A percentile compares a stretch with the other conserved stretches of the same genome.
Evolutionary conservation across 2,113 vertebrate species (phyloP).

Genomic region (Manacus vitellinus): DNA sequence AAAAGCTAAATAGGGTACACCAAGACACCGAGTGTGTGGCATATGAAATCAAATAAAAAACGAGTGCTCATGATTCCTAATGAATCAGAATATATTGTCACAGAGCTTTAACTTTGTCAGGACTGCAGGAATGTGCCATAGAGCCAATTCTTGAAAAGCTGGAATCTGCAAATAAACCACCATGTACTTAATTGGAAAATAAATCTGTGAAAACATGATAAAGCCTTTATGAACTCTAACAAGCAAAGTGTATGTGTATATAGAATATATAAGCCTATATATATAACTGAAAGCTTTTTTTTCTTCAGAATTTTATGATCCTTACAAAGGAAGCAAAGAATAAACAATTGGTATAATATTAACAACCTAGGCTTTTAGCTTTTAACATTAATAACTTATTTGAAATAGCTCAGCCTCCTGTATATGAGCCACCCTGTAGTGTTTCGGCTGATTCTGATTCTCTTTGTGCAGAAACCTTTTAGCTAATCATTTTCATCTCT

Average conservation of each 20-base stretch:
- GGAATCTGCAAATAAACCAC: neutral
- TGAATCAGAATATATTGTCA: neutral
- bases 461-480: constrained; percentile 62
- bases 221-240: neutral
- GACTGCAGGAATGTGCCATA: neutral
- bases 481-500: constrained; percentile 70
- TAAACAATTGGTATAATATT: neutral
- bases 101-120: neutral
- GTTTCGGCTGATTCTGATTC: constrained; percentile 61
- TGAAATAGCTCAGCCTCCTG: neutral
- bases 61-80: neutral
- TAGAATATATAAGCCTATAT: neutral
- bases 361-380: neutral
- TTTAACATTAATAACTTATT: constrained; percentile 38
- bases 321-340: neutral
- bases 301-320: neutral
- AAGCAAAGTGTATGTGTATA: neutral
- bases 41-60: neutral
- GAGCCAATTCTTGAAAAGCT: neutral
- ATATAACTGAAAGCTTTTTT: neutral
- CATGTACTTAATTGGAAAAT: neutral
- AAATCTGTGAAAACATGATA: neutral
- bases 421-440: constrained; percentile 3
- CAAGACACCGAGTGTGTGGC: neutral
- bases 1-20: neutral